Evolutionary conservation across 92 coral and sea anemone genomes (phyloP).

Genomic region (Heliopora coerulea): DNA sequence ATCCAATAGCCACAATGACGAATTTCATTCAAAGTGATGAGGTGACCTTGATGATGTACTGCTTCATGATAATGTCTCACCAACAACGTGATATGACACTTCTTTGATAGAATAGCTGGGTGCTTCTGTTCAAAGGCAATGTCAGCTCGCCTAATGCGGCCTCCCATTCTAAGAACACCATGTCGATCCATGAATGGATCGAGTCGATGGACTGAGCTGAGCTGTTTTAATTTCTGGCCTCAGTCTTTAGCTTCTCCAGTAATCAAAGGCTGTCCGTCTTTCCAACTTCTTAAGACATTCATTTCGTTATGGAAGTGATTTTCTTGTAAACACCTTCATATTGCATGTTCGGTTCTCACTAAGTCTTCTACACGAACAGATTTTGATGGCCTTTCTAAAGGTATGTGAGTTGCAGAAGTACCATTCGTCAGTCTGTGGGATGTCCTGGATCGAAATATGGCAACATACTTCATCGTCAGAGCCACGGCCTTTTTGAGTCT

Average conservation of each 20-base stretch:
- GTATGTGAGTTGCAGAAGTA: background rate
- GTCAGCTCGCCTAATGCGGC: constrained; percentile 28
- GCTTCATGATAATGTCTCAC: constrained; percentile 10
- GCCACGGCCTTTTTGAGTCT: constrained; percentile 15
- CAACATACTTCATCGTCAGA: constrained; percentile 1
- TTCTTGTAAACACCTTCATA: constrained; percentile 37
- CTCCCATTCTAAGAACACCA: constrained; percentile 38
- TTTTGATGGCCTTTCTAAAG: background rate
- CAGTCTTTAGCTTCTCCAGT: constrained; percentile 18
- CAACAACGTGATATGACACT: constrained; percentile 3
- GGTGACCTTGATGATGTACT: constrained; percentile 24
- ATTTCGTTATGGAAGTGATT: constrained; percentile 43
- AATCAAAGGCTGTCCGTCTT: background rate
- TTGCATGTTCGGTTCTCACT: constrained; percentile 30
- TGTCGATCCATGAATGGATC: constrained; percentile 45
- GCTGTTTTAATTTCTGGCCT: constrained; percentile 22
- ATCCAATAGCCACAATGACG: constrained; percentile 32
- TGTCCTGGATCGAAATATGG: background rate
- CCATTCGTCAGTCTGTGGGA: background rate
- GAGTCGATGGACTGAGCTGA: constrained; percentile 35
- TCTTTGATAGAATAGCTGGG: constrained; percentile 14
- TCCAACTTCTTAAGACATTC: background rate
- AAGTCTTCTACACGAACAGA: constrained; percentile 41
- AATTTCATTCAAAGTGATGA: constrained; percentile 14
- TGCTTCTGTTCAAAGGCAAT: constrained; percentile 24